Evolutionary conservation across 1,140 invertebrate species (phyloP).

Genomic region (Chymomyza costata): DNA sequence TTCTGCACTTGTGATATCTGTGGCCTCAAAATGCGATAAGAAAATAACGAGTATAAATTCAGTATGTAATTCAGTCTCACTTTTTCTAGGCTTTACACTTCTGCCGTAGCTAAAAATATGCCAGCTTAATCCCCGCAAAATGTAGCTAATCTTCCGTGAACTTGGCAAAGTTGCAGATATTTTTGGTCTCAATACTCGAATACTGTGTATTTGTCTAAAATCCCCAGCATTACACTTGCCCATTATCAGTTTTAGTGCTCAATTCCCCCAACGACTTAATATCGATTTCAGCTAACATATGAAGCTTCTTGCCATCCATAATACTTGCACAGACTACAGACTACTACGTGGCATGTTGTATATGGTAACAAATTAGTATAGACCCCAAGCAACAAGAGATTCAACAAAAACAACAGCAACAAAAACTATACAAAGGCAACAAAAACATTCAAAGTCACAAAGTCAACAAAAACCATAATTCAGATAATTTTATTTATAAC

Average conservation of each 20-base stretch:
- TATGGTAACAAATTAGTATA: slow-evolving; percentile 52
- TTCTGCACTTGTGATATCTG: too few relatives aligned
- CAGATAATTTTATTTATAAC: slow-evolving; percentile 74
- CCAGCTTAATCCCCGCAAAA: too few relatives aligned
- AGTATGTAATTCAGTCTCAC: too few relatives aligned
- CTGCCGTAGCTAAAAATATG: too few relatives aligned
- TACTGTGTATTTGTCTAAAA: too few relatives aligned
- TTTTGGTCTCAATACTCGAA: too few relatives aligned
- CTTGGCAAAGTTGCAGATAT: too few relatives aligned
- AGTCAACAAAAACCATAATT: slow-evolving; percentile 72
- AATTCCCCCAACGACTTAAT: slow-evolving; percentile 10
- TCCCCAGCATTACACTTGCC: slow-evolving; percentile 25
- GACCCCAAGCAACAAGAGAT: slow-evolving; percentile 30
- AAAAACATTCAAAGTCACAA: slow-evolving; percentile 38
- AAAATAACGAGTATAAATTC: too few relatives aligned
- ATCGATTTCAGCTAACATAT: slow-evolving; percentile 35
- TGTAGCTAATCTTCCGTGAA: too few relatives aligned
- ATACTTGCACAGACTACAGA: background rate
- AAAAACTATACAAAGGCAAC: slow-evolving; percentile 3
- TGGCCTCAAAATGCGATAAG: too few relatives aligned
- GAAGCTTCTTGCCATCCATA: background rate
- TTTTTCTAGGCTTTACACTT: too few relatives aligned
- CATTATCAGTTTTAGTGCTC: slow-evolving; percentile 29
- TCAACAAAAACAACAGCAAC: slow-evolving; percentile 19
- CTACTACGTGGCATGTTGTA: slow-evolving; percentile 1